phyloP scores from a whole-genome alignment of 1,140 invertebrate species.

The Drosophila sp. region DNA sequence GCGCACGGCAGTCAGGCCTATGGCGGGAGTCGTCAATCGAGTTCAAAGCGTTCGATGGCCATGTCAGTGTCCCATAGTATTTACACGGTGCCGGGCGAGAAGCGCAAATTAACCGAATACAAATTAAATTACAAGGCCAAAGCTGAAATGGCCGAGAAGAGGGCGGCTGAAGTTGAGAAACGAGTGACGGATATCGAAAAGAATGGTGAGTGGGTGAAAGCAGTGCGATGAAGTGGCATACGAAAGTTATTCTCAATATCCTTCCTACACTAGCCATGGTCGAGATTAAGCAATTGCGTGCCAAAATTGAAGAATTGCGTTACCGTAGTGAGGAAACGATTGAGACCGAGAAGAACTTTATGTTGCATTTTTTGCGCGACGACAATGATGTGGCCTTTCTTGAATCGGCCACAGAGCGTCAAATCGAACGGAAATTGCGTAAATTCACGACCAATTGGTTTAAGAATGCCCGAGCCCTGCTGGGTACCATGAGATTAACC shows the following conservation, averaged over 20 bases:
- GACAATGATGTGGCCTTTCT: constrained; percentile 60
- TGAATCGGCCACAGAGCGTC: constrained; percentile 67
- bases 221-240: neutral
- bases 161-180: constrained; percentile 64
- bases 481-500: constrained; percentile 76
- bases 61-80: constrained; percentile 36
- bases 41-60: constrained; percentile 59
- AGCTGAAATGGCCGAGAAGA: constrained; percentile 74
- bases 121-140: constrained; percentile 73
- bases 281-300: constrained; percentile 70
- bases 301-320: constrained; percentile 71
- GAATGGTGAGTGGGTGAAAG: constrained; percentile 45
- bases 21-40: constrained; percentile 50
- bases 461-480: constrained; percentile 67
- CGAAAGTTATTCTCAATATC: neutral
- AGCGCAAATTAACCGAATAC: constrained; percentile 50
- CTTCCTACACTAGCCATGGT: constrained; percentile 44
- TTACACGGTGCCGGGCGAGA: neutral
- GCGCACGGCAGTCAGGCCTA: neutral
- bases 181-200: constrained; percentile 64
- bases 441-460: constrained; percentile 80
- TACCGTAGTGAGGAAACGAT: constrained; percentile 68
- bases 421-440: constrained; percentile 72
- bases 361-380: constrained; percentile 72
- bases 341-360: constrained; percentile 74